Percentiles rank a stretch among this genome's conserved stretches.
Evolutionary conservation across 30 jellyfish, hydroid and myxozoan genomes (phyloP).

Genomic region (Hydractinia symbiolongicarpus): DNA sequence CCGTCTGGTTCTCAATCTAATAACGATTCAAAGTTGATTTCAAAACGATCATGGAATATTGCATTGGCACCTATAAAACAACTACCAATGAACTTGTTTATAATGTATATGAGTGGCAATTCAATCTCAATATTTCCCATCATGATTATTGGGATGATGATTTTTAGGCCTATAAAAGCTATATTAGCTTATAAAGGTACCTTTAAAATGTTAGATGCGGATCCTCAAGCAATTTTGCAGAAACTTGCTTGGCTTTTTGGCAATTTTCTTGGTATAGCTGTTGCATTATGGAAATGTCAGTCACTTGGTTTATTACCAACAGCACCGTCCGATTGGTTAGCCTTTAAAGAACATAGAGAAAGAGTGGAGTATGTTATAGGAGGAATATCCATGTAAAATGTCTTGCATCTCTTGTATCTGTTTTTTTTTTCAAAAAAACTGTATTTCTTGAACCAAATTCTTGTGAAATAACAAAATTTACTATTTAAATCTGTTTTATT

Average conservation of each 20-base stretch:
- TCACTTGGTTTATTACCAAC: slow-evolving; percentile 94
- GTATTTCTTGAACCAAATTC: too few relatives aligned
- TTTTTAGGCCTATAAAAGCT: slow-evolving; percentile 77
- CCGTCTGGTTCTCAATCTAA: background rate
- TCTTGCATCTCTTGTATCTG: too few relatives aligned
- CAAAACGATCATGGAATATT: slow-evolving; percentile 95
- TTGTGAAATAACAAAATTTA: too few relatives aligned
- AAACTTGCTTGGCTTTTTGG: slow-evolving; percentile 78
- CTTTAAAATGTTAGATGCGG: slow-evolving; percentile 83
- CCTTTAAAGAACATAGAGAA: slow-evolving; percentile 94
- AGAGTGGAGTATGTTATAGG: slow-evolving; percentile 84
- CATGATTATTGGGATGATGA: slow-evolving; percentile 96
- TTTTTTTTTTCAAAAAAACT: too few relatives aligned
- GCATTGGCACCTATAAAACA: slow-evolving; percentile 90
- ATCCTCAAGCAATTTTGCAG: slow-evolving; percentile 60
- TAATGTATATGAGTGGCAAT: slow-evolving; percentile 94
- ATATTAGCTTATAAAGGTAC: slow-evolving; percentile 67
- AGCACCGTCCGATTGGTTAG: slow-evolving; percentile 97
- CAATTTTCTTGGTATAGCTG: slow-evolving; percentile 46
- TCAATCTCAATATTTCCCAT: slow-evolving; percentile 92
- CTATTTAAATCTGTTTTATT: too few relatives aligned
- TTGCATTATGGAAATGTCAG: slow-evolving; percentile 87
- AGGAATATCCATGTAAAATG: slow-evolving; percentile 27
- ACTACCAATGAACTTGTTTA: slow-evolving; percentile 93
- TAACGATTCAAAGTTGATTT: slow-evolving; percentile 8